Base-by-base conservation (phyloP, 2,888 invertebrate species). In the Dyspetes luteomarginatus region DNA sequence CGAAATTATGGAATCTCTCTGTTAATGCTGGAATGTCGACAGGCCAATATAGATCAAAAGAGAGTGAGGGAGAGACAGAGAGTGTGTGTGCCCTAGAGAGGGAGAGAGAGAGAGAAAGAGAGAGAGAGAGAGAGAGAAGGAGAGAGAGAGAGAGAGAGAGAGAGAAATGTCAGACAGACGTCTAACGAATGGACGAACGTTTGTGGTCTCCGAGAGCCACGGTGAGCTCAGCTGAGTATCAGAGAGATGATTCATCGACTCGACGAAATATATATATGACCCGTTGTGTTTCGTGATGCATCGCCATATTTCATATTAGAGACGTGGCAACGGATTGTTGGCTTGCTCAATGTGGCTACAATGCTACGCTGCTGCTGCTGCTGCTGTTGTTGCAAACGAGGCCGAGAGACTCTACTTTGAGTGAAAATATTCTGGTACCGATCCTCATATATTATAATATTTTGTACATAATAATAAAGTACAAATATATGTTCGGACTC, bases 231-330 rank as follows among this genome's bases (percentile, higher is more conserved):
- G 81, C 78, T 78, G 74, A 78, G 81, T 78, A 81, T 81, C 81
- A 78, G 68, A 67, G 78, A 58, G 81, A 81, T 81, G 81, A 81
- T 81, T 81, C 81, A 81, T 81, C 81, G 81, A 78, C 81, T 78
- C 81, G 65, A 69, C 81, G 58, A 81, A 81, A 81, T 78, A 81
- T 28, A 28, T 56, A 68, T 72, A 67, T 64, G 71, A 77, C 72
- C 76, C 78, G 76, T n/a, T n/a, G 81, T 83, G 82, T 84, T 84
- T 83, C 84, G 83, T 84, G 83, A 84, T 84, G 82, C 82, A 83
- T 82, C 81, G 84, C 84, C 78, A 83, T 84, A 84, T 84, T 84
- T 84, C 84, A 84, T 84, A 83, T 84, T 60, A 78, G 69, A 77
- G 81, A 81, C 78, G 74, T 74, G 77, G 78, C 81, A 78, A 78